Percentiles rank a stretch among this genome's conserved stretches.
These are phyloP conservation scores for Ditylenchus dipsaci DNA, from an alignment of 1,140 invertebrate genomes.

Conservation along the genomic window DNA sequence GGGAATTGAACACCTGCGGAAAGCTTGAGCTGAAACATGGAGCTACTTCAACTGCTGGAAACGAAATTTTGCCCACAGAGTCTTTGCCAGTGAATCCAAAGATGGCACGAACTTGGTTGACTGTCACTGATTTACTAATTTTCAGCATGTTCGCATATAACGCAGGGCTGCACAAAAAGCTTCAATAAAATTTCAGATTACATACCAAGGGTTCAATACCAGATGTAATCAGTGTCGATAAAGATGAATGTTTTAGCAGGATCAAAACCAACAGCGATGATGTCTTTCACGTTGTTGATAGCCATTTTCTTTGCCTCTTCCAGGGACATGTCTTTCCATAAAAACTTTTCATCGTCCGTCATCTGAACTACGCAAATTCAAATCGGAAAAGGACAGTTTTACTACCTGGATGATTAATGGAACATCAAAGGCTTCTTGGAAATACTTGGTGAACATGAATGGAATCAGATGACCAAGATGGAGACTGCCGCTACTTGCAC, in stretches of 20 bases:
- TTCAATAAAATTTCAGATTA: too few relatives aligned
- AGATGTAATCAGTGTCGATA: slow-evolving; percentile 86
- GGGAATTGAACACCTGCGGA: slow-evolving; percentile 83
- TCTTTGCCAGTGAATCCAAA: slow-evolving; percentile 94
- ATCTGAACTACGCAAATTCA: slow-evolving; percentile 66
- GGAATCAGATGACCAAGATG: slow-evolving; percentile 96
- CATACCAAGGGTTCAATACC: slow-evolving; percentile 63
- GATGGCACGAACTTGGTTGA: slow-evolving; percentile 84
- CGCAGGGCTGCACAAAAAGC: slow-evolving; percentile 61
- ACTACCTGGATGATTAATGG: slow-evolving; percentile 67
- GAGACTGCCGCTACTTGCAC: slow-evolving; percentile 89
- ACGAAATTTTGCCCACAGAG: slow-evolving; percentile 91
- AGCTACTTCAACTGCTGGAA: slow-evolving; percentile 91
- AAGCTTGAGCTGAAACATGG: slow-evolving; percentile 86
- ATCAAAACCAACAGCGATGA: slow-evolving; percentile 96
- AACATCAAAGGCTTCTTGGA: slow-evolving; percentile 93
- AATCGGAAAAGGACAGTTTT: neutral
- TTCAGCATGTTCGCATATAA: slow-evolving; percentile 84
- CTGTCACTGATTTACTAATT: slow-evolving; percentile 87
- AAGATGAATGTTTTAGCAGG: slow-evolving; percentile 94
- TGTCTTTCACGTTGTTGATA: slow-evolving; percentile 90
- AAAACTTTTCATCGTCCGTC: slow-evolving; percentile 95
- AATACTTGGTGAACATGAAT: slow-evolving; percentile 93
- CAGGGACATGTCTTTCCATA: slow-evolving; percentile 90
- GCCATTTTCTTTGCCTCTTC: slow-evolving; percentile 82